These are phyloP conservation scores for Gari tellinella DNA, from an alignment of 2,888 invertebrate genomes.

Conservation along the genomic window DNA sequence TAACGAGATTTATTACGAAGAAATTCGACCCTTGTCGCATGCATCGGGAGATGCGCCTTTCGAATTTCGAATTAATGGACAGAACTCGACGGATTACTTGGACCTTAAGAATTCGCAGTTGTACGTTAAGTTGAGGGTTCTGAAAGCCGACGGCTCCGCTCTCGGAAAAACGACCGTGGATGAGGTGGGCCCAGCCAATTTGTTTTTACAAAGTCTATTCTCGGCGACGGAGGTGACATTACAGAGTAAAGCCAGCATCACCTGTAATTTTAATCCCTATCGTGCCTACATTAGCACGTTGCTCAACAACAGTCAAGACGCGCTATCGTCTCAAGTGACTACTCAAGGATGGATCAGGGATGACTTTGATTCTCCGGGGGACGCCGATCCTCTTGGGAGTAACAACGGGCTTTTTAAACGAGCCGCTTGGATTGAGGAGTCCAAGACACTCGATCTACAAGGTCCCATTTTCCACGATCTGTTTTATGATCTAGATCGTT, in stretches of 20 bases:
- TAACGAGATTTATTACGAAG: conserved; percentile 17
- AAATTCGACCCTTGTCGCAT: conserved; percentile 30
- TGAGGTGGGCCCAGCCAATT: conserved; percentile 16
- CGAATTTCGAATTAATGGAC: conserved; percentile 32
- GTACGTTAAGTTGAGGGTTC: conserved; percentile 18
- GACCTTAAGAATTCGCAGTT: conserved; percentile 22
- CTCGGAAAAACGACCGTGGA: conserved; percentile 2
- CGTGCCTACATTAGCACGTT: conserved; percentile 3
- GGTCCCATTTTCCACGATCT: conserved; percentile 16
- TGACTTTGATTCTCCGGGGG: neutral
- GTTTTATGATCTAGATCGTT: conserved; percentile 32
- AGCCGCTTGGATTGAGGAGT: neutral
- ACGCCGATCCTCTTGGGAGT: neutral
- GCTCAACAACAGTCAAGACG: conserved; percentile 18
- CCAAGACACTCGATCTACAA: conserved; percentile 1
- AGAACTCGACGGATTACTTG: conserved; percentile 31
- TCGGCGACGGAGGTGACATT: conserved; percentile 21
- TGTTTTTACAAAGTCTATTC: conserved; percentile 19
- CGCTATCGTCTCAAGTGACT: conserved; percentile 10
- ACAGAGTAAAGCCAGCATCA: conserved; percentile 8
- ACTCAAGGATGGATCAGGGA: conserved; percentile 13
- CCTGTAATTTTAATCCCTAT: conserved; percentile 9
- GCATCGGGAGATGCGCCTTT: conserved; percentile 24
- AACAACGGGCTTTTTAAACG: conserved; percentile 8
- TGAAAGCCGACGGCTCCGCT: conserved; percentile 15